Evolutionary conservation across 2,888 invertebrate genomes (phyloP), one percentile per base, ranked within the genome.

Genomic region (Brassicogethes aeneus): DNA sequence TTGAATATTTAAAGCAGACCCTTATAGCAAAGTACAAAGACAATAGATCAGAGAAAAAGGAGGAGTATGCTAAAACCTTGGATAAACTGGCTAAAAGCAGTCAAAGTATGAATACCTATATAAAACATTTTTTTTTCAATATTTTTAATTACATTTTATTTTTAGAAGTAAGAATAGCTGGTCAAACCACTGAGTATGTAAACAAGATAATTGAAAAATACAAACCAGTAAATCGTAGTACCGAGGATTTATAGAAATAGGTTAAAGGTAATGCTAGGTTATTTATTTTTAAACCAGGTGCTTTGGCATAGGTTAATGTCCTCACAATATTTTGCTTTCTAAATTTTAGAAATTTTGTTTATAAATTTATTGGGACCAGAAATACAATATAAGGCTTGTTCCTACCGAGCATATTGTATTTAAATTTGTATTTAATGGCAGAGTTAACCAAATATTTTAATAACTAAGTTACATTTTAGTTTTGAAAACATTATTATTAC

Each of bases 171-270:
- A 83, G 81, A 74, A 88, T 95, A 62, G 95, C 92, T 37, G 94
- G 91, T 39, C 79, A 85, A 56, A 86, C 93, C 36, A 91, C 94
- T 8, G 94, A 94, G 56, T 95, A 87, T 68, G 95, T 96, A 31
- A 95, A 95, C 68, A 82, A 80, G 70, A 82, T 95, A 43, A 71
- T 95, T 68, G 90, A 91, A 44, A 90, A 86, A 65, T 82, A 32
- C 12, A 32, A 13, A 32, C 39, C 49, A 1, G 35, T 49, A 1
- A 34, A 39, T n/a, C 45, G 45, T 16, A 41, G 49, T 12, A 41
- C 45, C 48, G 82, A 85, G 56, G 87, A 88, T 48, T 48, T 48
- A 45, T 54, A 51, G 41, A 39, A 41, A 50, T 23, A 10, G 23
- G n/a, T n/a, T n/a, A n/a, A n/a, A n/a, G n/a, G n/a, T n/a, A n/a